Base-by-base conservation (phyloP, 2,888 invertebrate genomes). In the Drosophila prostipennis region DNA sequence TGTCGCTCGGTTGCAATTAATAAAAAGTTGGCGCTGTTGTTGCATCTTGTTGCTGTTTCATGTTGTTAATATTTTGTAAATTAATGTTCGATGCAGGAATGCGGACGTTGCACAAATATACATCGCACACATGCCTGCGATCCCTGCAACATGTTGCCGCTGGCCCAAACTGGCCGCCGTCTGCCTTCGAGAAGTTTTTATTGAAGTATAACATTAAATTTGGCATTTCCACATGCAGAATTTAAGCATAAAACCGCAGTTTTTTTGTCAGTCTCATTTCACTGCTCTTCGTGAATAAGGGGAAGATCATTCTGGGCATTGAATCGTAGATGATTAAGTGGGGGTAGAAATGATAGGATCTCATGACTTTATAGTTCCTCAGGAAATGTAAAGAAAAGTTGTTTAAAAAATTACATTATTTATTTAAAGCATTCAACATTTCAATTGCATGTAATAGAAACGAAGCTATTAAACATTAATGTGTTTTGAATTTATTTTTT, bases 11-110 rank as follows among this genome's bases (percentile, higher is more conserved):
- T 32, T 86, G 88, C 84, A 85, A 85, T 87, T 85, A 86, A 87
- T 85, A 88, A 85, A 85, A 87, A 81, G 71, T 81, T 87, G 72
- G 85, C 84, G 80, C 76, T 87, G 69, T 76, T 78, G 71, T 61
- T 69, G 58, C 65, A 54, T 43, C 72, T 36, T 48, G 19, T 54
- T 51, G 73, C 63, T 61, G 74, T 58, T 79, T 65, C 87, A 77
- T 74, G 82, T 77, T 84, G 82, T 83, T 87, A 87, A 84, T 87
- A 84, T 82, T 81, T 81, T 79, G 83, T 72, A 87, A 84, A 84
- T 87, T 84, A 87, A 84, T 87, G 84, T 85, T 85, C 88, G 86
- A 87, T 85, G 83, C 77, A 79, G 80, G 84, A 84, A 84, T 84
- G 84, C 84, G 84, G 84, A 84, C 84, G 69, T 82, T 72, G 77